Percentiles rank a stretch among this genome's conserved stretches.
phyloP scores from a whole-genome alignment of 2,888 invertebrate species.

The Cerceris ruficornis region DNA sequence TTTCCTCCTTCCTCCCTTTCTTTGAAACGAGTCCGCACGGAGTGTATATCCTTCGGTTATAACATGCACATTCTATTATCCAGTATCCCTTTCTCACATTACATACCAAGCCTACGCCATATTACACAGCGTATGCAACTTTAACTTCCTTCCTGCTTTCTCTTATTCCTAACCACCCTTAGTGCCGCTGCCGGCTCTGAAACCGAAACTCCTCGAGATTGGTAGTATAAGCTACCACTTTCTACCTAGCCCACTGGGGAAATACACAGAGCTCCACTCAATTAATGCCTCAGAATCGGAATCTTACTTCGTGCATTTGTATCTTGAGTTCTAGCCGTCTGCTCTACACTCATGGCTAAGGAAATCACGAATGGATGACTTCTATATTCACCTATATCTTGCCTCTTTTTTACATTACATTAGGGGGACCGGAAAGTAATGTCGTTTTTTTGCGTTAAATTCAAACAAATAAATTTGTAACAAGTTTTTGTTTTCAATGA shows the following conservation, averaged over 20 bases:
- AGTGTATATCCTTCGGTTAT: slow-evolving; percentile 73
- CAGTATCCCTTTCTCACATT: slow-evolving; percentile 61
- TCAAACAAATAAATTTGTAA: no score
- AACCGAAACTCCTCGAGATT: slow-evolving; percentile 68
- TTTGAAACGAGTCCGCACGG: slow-evolving; percentile 54
- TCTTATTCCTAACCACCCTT: slow-evolving; percentile 25
- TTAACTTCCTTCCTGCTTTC: slow-evolving; percentile 52
- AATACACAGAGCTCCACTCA: slow-evolving; percentile 71
- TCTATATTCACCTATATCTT: slow-evolving; percentile 57
- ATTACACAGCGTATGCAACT: slow-evolving; percentile 66
- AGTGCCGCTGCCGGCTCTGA: slow-evolving; percentile 53
- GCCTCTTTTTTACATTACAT: no score
- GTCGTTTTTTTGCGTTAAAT: no score
- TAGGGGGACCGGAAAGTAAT: no score
- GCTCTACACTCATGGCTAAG: slow-evolving; percentile 42
- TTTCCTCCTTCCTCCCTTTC: slow-evolving; percentile 63
- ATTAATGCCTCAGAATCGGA: slow-evolving; percentile 79
- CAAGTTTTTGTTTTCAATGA: no score
- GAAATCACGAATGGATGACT: slow-evolving; percentile 79
- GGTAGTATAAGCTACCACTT: slow-evolving; percentile 63
- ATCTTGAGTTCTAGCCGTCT: slow-evolving; percentile 45
- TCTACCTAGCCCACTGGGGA: slow-evolving; percentile 76
- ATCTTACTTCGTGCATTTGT: slow-evolving; percentile 76
- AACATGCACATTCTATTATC: slow-evolving; percentile 78
- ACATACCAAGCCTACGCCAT: slow-evolving; percentile 44